Percentiles rank a stretch among this genome's conserved stretches.
Evolutionary conservation across 2,797 vertebrate genomes (phyloP).

Genomic region (Phyllotis vaccarum): DNA sequence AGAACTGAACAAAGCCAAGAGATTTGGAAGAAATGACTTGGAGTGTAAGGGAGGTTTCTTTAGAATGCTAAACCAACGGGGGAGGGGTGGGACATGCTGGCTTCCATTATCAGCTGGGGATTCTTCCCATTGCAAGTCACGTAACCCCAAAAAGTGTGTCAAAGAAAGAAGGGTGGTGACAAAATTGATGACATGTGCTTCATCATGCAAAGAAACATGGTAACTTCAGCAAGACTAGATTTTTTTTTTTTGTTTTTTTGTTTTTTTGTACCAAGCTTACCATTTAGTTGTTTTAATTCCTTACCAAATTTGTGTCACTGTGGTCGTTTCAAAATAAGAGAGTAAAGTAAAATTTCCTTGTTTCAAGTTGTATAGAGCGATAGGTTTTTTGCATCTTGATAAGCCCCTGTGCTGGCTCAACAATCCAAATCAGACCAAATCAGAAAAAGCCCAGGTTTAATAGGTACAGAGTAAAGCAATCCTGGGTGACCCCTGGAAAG

Average conservation of each 20-base stretch:
- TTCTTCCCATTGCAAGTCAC: conserved; percentile 29
- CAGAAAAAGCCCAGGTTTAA: no score
- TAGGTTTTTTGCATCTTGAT: no score
- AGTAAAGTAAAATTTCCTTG: neutral
- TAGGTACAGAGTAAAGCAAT: no score
- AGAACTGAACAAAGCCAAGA: conserved; percentile 7
- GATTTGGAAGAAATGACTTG: neutral
- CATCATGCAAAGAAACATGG: neutral
- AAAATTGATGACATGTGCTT: neutral
- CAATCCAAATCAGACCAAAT: no score
- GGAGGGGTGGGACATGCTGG: neutral
- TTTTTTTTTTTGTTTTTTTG: no score
- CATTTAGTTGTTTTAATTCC: conserved; percentile 34
- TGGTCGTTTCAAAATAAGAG: conserved; percentile 3
- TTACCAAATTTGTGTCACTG: conserved; percentile 34
- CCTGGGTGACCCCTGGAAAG: no score
- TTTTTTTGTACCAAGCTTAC: neutral
- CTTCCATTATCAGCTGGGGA: neutral
- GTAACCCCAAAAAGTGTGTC: neutral
- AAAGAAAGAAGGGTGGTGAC: neutral
- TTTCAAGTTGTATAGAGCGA: neutral
- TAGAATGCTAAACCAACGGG: neutral
- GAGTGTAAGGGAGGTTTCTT: neutral
- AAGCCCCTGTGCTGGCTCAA: no score
- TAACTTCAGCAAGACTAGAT: neutral